Percentiles rank a stretch among this genome's conserved stretches.
Evolutionary conservation across 1,140 invertebrate genomes (phyloP).

Genomic region (Euwallacea similis): DNA sequence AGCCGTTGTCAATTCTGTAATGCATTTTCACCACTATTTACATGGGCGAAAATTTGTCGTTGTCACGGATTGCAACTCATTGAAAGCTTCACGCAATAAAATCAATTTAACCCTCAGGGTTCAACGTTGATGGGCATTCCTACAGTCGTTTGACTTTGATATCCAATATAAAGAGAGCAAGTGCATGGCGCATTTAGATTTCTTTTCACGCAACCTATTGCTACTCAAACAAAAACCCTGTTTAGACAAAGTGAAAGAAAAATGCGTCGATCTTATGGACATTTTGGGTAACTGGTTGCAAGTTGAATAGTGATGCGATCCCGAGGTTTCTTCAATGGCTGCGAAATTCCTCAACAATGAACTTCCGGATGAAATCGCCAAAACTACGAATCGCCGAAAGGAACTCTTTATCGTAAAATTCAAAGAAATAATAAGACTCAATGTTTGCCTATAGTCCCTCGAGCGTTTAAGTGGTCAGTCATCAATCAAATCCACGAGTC

Average conservation of each 20-base stretch:
- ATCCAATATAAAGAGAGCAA: conserved; percentile 29
- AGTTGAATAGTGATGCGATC: conserved; percentile 26
- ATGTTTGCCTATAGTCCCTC: conserved; percentile 40
- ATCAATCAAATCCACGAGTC: conserved; percentile 39
- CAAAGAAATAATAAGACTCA: conserved; percentile 36
- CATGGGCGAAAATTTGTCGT: conserved; percentile 35
- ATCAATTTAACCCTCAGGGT: conserved; percentile 49
- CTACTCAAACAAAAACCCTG: not conserved
- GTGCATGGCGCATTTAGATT: conserved; percentile 32
- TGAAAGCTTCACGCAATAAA: conserved; percentile 47
- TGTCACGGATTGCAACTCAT: conserved; percentile 49
- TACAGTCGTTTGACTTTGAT: conserved; percentile 47
- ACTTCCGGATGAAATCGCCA: not conserved
- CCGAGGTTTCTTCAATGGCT: conserved; percentile 18
- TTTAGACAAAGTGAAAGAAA: not conserved
- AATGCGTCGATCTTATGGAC: too few species aligned
- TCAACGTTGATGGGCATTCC: conserved; percentile 49
- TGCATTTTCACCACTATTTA: conserved; percentile 50
- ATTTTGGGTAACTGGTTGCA: not conserved
- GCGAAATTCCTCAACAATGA: conserved; percentile 8
- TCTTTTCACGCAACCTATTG: conserved; percentile 36
- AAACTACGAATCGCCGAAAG: conserved; percentile 12
- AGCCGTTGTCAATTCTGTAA: conserved; percentile 46
- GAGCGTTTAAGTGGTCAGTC: conserved; percentile 41
- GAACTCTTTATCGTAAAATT: conserved; percentile 11